Percentiles rank a stretch among this genome's conserved stretches.
These are phyloP conservation scores for Premnoplex brunnescens DNA, from an alignment of 2,797 vertebrate species.

Conservation along the genomic window DNA sequence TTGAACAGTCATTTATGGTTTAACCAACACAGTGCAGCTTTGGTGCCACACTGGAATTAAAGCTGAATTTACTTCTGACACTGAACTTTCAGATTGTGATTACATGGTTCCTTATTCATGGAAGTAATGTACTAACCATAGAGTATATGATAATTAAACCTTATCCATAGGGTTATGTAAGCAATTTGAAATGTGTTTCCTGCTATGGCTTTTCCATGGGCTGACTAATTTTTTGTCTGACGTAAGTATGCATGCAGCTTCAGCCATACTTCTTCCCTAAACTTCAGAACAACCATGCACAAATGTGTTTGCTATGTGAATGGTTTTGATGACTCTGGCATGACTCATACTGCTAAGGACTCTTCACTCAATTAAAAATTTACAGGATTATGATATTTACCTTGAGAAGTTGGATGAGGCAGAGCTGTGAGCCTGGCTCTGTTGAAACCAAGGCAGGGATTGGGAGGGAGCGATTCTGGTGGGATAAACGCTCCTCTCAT, in stretches of 20 bases:
- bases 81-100: background rate
- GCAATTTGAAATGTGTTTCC: background rate
- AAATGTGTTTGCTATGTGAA: background rate
- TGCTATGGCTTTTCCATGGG: background rate
- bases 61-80: background rate
- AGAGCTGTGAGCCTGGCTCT: background rate
- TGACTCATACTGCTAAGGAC: background rate
- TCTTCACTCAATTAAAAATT: background rate
- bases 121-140: background rate
- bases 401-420: background rate
- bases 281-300: background rate
- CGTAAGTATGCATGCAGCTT: background rate
- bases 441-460: background rate
- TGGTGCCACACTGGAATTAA: background rate
- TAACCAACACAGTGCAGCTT: accelerated
- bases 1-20: background rate
- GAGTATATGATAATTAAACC: background rate
- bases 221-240: background rate
- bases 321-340: background rate
- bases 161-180: background rate
- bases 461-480: accelerated
- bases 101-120: background rate
- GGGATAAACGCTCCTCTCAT: background rate
- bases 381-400: background rate
- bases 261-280: background rate